Evolutionary conservation across 2,113 vertebrate genomes (phyloP).

Genomic region (Apus apus): DNA sequence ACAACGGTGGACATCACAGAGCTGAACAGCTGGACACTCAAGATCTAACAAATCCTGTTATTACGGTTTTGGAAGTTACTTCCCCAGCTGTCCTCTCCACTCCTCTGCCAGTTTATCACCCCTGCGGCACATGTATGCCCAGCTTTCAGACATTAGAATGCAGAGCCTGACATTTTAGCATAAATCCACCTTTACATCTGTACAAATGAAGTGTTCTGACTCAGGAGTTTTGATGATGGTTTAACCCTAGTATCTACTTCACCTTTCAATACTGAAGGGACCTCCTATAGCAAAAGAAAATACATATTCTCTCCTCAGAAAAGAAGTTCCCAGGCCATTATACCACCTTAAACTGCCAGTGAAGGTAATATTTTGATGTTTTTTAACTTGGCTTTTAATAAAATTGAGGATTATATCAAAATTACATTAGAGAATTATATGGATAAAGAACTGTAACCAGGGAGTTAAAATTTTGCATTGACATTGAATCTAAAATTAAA

Average conservation of each 20-base stretch:
- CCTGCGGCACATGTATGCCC: not conserved
- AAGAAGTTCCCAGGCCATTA: not conserved
- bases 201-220: not conserved
- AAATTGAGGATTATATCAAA: conserved; percentile 26
- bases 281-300: not conserved
- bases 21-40: not conserved
- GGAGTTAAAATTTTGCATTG: conserved; percentile 53
- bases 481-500: conserved; percentile 60
- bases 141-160: not conserved
- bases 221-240: not conserved
- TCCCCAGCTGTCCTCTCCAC: not conserved
- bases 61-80: not conserved
- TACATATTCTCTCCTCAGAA: not conserved
- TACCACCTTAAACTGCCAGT: not conserved
- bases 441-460: conserved; percentile 20
- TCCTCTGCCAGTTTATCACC: not conserved
- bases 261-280: not conserved
- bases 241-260: not conserved
- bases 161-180: not conserved
- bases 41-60: not conserved
- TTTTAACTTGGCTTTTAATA: not conserved
- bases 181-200: not conserved
- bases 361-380: not conserved
- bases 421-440: conserved; percentile 3
- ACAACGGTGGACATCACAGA: not conserved